Percentiles rank a stretch among this genome's conserved stretches.
Evolutionary conservation across 2,888 invertebrate genomes (phyloP).

Genomic region (Eudasyphora cyanicolor): DNA sequence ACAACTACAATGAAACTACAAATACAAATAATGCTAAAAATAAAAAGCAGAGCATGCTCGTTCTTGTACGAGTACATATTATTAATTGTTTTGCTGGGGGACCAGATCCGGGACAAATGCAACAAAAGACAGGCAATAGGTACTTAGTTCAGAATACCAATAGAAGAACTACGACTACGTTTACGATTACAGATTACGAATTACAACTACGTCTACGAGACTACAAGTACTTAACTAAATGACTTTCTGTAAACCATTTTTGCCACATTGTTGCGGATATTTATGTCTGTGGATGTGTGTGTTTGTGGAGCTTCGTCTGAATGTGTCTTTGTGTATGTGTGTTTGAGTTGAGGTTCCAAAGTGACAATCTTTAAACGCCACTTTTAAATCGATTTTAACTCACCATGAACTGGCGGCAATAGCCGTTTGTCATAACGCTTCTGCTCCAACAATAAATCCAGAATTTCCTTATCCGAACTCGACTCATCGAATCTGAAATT

Average conservation of each 20-base stretch:
- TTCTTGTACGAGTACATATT: not conserved
- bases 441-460: constrained; percentile 93
- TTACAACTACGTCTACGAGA: too few relatives aligned
- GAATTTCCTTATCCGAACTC: constrained; percentile 94
- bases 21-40: not conserved
- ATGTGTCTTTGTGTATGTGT: constrained; percentile 7
- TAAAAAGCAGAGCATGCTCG: not conserved
- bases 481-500: constrained; percentile 90
- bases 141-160: not conserved
- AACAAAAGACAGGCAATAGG: not conserved
- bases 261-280: not conserved
- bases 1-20: not conserved
- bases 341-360: not conserved
- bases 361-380: not conserved
- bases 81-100: not conserved
- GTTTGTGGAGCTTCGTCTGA: not conserved
- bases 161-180: not conserved
- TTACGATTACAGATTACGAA: not conserved
- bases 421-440: constrained; percentile 96
- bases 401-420: constrained; percentile 94
- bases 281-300: not conserved
- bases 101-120: not conserved
- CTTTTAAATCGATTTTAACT: constrained; percentile 69
- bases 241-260: constrained; percentile 20
- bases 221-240: constrained; percentile 39